Evolutionary conservation across 2,113 vertebrate genomes (phyloP).

Genomic region (Xiphophorus maculatus): DNA sequence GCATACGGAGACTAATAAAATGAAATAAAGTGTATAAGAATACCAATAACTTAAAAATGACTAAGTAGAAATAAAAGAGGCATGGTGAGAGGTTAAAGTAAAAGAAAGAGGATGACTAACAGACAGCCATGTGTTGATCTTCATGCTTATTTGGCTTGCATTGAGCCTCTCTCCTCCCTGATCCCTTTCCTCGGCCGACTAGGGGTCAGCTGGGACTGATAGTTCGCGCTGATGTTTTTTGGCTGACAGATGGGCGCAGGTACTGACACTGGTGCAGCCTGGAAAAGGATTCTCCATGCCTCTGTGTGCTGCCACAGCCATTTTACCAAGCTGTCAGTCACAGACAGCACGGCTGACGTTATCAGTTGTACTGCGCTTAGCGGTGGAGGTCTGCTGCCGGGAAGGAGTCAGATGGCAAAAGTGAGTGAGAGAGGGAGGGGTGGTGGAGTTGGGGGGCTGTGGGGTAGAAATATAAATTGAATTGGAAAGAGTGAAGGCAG

Average conservation of each 20-base stretch:
- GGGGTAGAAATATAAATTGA: slow-evolving; percentile 10
- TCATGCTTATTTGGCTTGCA: slow-evolving; percentile 68
- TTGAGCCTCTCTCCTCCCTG: slow-evolving; percentile 29
- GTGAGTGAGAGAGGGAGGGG: slow-evolving; percentile 10
- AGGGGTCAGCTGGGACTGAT: slow-evolving; percentile 77
- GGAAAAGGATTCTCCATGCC: slow-evolving; percentile 74
- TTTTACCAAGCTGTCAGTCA: slow-evolving; percentile 77
- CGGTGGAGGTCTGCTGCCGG: slow-evolving; percentile 63
- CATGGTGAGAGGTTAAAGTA: slow-evolving; percentile 1
- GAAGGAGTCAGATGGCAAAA: slow-evolving; percentile 27
- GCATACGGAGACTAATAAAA: slow-evolving; percentile 14
- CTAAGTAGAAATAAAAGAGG: neutral
- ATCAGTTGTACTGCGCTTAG: slow-evolving; percentile 68
- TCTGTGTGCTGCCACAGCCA: slow-evolving; percentile 73
- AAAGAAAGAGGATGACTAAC: slow-evolving; percentile 48
- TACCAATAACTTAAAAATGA: slow-evolving; percentile 6
- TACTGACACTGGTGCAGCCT: slow-evolving; percentile 61
- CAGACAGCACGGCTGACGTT: slow-evolving; percentile 65
- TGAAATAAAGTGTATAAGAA: neutral
- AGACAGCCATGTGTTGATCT: slow-evolving; percentile 74
- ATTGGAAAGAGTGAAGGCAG: neutral
- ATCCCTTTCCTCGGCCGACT: slow-evolving; percentile 49
- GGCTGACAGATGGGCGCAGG: slow-evolving; percentile 70
- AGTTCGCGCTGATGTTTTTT: slow-evolving; percentile 57
- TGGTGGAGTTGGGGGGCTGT: neutral